These are phyloP conservation scores for Anolis apletophallus DNA, from an alignment of 2,797 vertebrate genomes.

Conservation along the genomic window DNA sequence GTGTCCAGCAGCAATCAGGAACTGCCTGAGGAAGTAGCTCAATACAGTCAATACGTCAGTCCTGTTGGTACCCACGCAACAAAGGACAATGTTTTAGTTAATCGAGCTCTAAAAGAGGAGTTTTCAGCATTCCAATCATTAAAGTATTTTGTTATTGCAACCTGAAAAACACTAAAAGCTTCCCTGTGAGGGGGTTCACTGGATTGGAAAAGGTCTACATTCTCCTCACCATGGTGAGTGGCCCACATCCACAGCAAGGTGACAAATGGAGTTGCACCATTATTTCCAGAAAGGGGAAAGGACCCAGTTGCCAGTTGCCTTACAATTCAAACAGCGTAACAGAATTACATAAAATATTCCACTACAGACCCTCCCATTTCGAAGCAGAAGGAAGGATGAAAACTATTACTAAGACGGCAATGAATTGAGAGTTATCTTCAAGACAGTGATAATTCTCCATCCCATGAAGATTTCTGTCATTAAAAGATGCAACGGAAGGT, in stretches of 20 bases:
- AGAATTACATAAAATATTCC: neutral
- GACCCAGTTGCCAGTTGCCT: neutral
- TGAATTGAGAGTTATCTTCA: neutral
- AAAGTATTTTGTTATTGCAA: neutral
- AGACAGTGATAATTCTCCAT: neutral
- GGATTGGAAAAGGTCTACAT: neutral
- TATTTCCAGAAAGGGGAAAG: neutral
- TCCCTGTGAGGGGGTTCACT: neutral
- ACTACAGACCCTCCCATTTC: neutral
- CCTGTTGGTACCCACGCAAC: rapidly evolving
- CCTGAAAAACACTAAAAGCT: neutral
- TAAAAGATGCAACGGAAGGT: neutral
- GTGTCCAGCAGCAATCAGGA: neutral
- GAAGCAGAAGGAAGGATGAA: neutral
- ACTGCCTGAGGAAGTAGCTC: rapidly evolving
- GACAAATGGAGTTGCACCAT: neutral
- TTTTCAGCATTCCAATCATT: neutral
- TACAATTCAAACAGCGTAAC: neutral
- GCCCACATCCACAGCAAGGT: neutral
- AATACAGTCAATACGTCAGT: rapidly evolving
- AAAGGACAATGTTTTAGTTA: neutral
- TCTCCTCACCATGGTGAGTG: too few species aligned
- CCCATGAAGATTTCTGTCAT: neutral
- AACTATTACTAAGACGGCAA: neutral
- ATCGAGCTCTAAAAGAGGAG: neutral